Base-by-base conservation (phyloP, 2,888 invertebrate species). In the Limnephilus rhombicus region DNA sequence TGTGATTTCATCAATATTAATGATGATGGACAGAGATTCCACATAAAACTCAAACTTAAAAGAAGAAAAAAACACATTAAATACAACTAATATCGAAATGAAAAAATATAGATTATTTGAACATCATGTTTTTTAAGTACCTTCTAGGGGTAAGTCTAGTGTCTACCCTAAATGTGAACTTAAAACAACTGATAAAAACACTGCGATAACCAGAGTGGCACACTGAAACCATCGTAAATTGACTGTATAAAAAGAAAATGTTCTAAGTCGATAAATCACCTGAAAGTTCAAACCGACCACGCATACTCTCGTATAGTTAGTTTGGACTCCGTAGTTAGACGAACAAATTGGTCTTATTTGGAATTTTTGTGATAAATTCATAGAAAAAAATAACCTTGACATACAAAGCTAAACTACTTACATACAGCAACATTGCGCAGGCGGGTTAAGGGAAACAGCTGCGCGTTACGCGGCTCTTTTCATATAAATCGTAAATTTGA, bases 221-320 rank as follows among this genome's bases (percentile, higher is more conserved):
- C 45, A 49, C 29, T 29, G 49, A 41, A 86, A 29, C 49, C 45
- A 49, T 86, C 49, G 49, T 45, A 86, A 86, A 86, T 45, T 37
- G 86, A n/a, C 86, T 45, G 86, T 86, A 49, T 45, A 9, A 86
- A 85, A 41, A 85, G 18, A 85, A 86, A 86, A 86, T 86, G 86
- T 86, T 86, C 45, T 9, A 2, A 41, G 49, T 45, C 86, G 45
- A 86, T 86, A 86, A n/a, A 86, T 86, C 86, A 86, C 45, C 41
- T 3, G 24, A 86, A 86, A 49, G 86, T 41, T 41, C 86, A 45
- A 41, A 45, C 86, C 49, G 86, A 45, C 86, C 49, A 41, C 86
- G 86, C 86, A 83, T 7, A 83, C 15, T 83, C 34, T 37, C 37
- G 37, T 18, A 9, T 45, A 45, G 45, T 7, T 11, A 34, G 37